Evolutionary conservation across 2,797 vertebrate species (phyloP), one percentile per base, ranked within the genome.

Genomic region (Gallinago stenura): DNA sequence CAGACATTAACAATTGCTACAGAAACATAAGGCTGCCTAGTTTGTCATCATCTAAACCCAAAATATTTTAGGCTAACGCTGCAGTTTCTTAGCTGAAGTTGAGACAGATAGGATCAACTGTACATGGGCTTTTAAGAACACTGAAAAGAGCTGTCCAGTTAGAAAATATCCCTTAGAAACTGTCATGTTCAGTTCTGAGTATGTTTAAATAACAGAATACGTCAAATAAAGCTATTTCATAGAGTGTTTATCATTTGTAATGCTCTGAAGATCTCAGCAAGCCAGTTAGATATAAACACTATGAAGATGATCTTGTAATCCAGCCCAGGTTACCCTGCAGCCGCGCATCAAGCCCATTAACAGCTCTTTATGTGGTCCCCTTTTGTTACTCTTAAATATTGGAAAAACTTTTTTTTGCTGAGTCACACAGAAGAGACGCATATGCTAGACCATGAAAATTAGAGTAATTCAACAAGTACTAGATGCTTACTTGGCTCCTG

Each of bases 291-390:
- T 85, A 18, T 13, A 51, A 89, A 48, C 21, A 51, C 9, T 30
- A 9, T 15, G 24, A 76, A 72, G 30, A 58, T 26, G 4, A 12
- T 72, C 9, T 72, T 65, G 66, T 62, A 87, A 89, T 70, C 22
- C 30, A 58, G 10, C 37, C 12, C 1, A 5, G 6, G 11, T 82
- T 77, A 28, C 17, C 16, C 7, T 46, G 16, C 17, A 54, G 64
- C 18, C 4, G 11, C 1, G 0, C 7, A 50, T 9, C 1, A 13
- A 82, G 24, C 22, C 31, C 25, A 6, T 30, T 84, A 76, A 54
- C 50, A 25, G 15, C 28, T 69, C 21, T 71, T 79, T 51, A 77
- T 0, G 0, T 3, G 0, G 0, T 72, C 15, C 57, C 12, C 13
- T 53, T 66, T 39, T 66, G 43, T 70, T 39, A 45, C 15, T 54